phyloP scores from a whole-genome alignment of 2,113 vertebrate genomes.

The Hemicordylus capensis region DNA sequence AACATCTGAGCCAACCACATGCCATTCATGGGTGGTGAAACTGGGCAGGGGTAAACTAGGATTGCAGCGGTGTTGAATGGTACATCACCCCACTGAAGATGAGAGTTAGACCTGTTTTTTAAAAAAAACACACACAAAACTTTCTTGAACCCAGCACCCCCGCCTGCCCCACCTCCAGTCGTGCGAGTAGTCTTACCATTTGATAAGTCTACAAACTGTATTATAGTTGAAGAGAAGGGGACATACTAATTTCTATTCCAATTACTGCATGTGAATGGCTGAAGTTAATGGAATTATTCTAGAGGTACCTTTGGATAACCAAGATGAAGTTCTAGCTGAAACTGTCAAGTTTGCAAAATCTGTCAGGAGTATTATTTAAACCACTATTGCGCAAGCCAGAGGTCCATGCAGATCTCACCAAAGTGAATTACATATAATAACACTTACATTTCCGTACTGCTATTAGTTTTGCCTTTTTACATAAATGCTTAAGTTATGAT shows the following conservation, averaged over 20 bases:
- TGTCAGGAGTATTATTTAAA: slow-evolving; percentile 63
- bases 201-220: too few relatives aligned
- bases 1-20: too few relatives aligned
- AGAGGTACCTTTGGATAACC: slow-evolving; percentile 22
- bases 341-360: slow-evolving; percentile 57
- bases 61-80: too few relatives aligned
- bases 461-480: slow-evolving; percentile 79
- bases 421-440: slow-evolving; percentile 79
- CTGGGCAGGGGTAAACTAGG: too few relatives aligned
- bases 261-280: background rate
- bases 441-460: slow-evolving; percentile 75
- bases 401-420: slow-evolving; percentile 61
- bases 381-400: slow-evolving; percentile 60
- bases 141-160: too few relatives aligned
- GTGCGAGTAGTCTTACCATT: too few relatives aligned
- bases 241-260: background rate
- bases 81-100: too few relatives aligned
- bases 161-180: too few relatives aligned
- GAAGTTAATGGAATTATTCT: slow-evolving; percentile 33
- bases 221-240: too few relatives aligned
- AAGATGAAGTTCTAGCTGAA: slow-evolving; percentile 41
- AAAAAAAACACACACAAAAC: too few relatives aligned
- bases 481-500: slow-evolving; percentile 81
- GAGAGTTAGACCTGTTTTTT: too few relatives aligned
- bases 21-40: too few relatives aligned